Evolutionary conservation across 2,888 invertebrate genomes (phyloP).

Genomic region (Erpobdella octoculata): DNA sequence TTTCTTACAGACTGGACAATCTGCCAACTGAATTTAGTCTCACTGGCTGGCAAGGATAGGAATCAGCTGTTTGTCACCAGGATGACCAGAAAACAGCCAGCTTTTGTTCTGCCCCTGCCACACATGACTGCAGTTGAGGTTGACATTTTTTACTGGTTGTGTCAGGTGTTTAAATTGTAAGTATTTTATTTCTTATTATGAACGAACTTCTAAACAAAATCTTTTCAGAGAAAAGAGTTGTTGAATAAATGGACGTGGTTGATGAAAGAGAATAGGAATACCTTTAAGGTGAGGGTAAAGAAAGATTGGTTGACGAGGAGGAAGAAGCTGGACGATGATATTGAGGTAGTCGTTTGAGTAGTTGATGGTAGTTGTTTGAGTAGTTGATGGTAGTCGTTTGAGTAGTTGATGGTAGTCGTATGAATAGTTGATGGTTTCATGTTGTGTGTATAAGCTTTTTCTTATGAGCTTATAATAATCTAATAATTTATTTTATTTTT

Average conservation of each 20-base stretch:
- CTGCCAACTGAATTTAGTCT: constrained; percentile 15
- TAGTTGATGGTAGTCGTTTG: too few relatives aligned
- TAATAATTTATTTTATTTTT: too few relatives aligned
- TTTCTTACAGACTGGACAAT: constrained; percentile 21
- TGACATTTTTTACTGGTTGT: too few relatives aligned
- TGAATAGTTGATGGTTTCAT: too few relatives aligned
- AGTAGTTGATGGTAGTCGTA: too few relatives aligned
- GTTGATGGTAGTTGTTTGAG: too few relatives aligned
- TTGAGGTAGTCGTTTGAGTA: constrained; percentile 39
- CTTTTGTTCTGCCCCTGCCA: constrained; percentile 13
- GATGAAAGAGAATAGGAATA: constrained; percentile 38
- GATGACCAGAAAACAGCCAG: neutral
- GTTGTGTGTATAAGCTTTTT: too few relatives aligned
- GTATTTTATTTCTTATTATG: neutral
- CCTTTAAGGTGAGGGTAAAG: constrained; percentile 39
- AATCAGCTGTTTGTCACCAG: constrained; percentile 12
- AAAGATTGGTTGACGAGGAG: constrained; percentile 43
- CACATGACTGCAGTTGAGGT: constrained; percentile 36
- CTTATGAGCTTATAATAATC: too few relatives aligned
- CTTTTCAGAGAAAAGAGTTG: constrained; percentile 30
- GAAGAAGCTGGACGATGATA: constrained; percentile 38
- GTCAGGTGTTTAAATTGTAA: neutral
- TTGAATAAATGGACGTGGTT: constrained; percentile 40
- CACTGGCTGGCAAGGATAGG: neutral
- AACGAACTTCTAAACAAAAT: neutral